Evolutionary conservation across 2,113 vertebrate species (phyloP).

Genomic region (Forbesichthys papilliferus): DNA sequence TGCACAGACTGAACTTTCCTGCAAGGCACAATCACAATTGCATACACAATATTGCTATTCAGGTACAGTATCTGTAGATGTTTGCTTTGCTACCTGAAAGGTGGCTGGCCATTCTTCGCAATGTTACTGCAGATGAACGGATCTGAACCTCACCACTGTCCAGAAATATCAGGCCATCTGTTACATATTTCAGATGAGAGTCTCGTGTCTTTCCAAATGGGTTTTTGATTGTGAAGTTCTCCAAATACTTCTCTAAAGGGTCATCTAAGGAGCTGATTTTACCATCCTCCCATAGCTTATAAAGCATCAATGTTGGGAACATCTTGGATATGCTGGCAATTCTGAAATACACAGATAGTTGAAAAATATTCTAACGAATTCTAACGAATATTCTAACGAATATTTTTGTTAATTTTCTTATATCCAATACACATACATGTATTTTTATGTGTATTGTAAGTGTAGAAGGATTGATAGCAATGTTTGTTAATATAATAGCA

Average conservation of each 20-base stretch:
- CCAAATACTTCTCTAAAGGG: constrained; percentile 84
- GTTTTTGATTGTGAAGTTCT: constrained; percentile 89
- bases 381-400: background rate
- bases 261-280: constrained; percentile 87
- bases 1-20: background rate
- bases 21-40: background rate
- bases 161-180: constrained; percentile 77
- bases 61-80: background rate
- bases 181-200: constrained; percentile 75
- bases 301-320: constrained; percentile 91
- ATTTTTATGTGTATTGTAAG: no score
- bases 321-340: constrained; percentile 93
- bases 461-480: no score
- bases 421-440: no score
- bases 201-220: constrained; percentile 79
- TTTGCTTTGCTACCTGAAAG: constrained; percentile 64
- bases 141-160: constrained; percentile 78
- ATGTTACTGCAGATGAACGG: constrained; percentile 82
- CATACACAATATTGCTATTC: background rate
- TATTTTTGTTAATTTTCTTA: background rate
- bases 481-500: no score
- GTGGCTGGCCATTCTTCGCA: constrained; percentile 93
- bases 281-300: constrained; percentile 92
- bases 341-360: constrained; percentile 58
- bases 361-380: background rate